Base-by-base conservation (phyloP, 2,888 invertebrate genomes). In the Tinea trinotella region DNA sequence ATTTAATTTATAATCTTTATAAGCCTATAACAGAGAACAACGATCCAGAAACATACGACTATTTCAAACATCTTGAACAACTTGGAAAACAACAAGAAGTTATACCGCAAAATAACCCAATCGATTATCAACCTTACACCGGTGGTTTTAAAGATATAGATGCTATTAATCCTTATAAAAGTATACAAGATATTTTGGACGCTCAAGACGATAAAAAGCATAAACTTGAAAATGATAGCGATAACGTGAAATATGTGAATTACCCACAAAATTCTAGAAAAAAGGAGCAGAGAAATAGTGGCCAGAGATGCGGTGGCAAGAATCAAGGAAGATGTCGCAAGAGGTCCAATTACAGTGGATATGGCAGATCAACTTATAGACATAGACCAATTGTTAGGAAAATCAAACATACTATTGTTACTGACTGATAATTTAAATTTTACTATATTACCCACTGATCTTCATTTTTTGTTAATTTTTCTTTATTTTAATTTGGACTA, bases 191-290 rank as follows among this genome's bases (percentile, higher is more conserved):
- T 10, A 82, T 82, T 48, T 57, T 82, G 18, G 76, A 80, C 7
- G 78, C 81, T 0, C 79, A 83, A 48, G 78, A 81, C 44, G 78
- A 81, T 0, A 80, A 78, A 54, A 76, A 70, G 55, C 76, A 72
- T 54, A 52, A 46, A 10, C 59, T 58, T 9, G 56, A 60, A 10
- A 64, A 66, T 48, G 67, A 68, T 1, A 65, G 61, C 1, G 62
- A 67, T 1, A 62, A 68, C 7, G 65, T 65, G 15, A 62, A 58
- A 10, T 61, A 62, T 9, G 9, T 44, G 68, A 67, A 9, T 52
- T 54, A 17, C 61, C 58, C 50, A 65, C 67, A 59, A 61, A 61
- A 0, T 19, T 7, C 24, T 6, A 64, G 63, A 5, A 66, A 65
- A 24, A 59, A 64, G 22, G 69, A 62, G 35, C 62, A 70, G 0